Conservation (phyloP, 2,113 vertebrate species). For the Lates calcarifer region DNA sequence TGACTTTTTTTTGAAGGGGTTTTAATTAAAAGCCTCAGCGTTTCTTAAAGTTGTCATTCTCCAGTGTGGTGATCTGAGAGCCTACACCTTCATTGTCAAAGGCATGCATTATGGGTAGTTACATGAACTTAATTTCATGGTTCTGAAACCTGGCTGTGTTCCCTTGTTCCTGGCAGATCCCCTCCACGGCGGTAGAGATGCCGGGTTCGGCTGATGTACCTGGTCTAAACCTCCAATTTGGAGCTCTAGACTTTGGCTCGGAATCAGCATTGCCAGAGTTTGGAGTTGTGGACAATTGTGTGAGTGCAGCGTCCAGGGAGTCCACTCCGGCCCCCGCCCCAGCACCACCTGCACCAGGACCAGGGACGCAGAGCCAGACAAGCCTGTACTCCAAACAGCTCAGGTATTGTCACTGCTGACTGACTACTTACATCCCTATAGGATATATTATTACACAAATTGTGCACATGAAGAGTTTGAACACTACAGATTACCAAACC, state of each 20-base stretch:
- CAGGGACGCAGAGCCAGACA: slow-evolving; percentile 82
- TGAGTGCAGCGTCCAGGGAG: slow-evolving; percentile 83
- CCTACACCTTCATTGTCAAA: not conserved
- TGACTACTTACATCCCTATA: not conserved
- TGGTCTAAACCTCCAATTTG: slow-evolving; percentile 96
- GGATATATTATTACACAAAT: not conserved
- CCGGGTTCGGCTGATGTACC: slow-evolving; percentile 93
- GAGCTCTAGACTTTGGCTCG: slow-evolving; percentile 95
- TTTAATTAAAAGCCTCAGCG: not conserved
- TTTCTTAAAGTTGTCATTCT: not conserved
- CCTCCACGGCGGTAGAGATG: slow-evolving; percentile 96
- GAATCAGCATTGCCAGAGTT: slow-evolving; percentile 91
- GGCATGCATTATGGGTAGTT: not conserved
- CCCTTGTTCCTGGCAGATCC: slow-evolving; percentile 84
- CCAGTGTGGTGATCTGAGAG: not conserved
- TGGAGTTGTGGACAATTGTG: slow-evolving; percentile 86
- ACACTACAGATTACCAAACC: not conserved
- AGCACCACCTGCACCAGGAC: slow-evolving; percentile 55
- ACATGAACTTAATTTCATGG: not conserved
- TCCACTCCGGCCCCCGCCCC: slow-evolving; percentile 59
- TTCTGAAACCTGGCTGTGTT: not conserved
- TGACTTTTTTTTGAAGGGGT: not conserved
- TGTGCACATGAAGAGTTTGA: not conserved
- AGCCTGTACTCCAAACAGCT: slow-evolving; percentile 92
- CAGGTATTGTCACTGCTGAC: slow-evolving; percentile 79